A percentile compares a stretch with the other conserved stretches of the same genome.
Evolutionary conservation across 1,140 invertebrate genomes (phyloP).

Genomic region (Anthonomus grandis): DNA sequence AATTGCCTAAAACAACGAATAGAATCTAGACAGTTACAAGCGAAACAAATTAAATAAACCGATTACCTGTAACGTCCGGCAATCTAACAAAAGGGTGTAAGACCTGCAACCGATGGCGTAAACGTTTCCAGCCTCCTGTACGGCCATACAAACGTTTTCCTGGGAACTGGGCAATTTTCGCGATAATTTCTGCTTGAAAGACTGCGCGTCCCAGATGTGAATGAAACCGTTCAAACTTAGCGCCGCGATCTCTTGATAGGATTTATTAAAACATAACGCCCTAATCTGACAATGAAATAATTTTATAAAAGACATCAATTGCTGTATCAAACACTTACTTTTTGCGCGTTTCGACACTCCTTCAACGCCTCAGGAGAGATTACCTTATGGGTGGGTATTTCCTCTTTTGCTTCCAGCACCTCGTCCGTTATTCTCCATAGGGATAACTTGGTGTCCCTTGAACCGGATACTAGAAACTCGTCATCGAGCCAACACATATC

Average conservation of each 20-base stretch:
- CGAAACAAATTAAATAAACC: background rate
- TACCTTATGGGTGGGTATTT: conserved; percentile 56
- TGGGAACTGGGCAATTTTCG: conserved; percentile 82
- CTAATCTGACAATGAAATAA: conserved; percentile 61
- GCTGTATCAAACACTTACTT: conserved; percentile 41
- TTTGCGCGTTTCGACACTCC: conserved; percentile 64
- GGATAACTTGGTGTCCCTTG: conserved; percentile 82
- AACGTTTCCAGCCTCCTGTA: conserved; percentile 69
- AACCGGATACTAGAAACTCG: conserved; percentile 90
- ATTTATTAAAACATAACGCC: conserved; percentile 82
- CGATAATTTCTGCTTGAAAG: conserved; percentile 79
- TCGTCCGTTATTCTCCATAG: conserved; percentile 68
- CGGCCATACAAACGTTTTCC: conserved; percentile 91
- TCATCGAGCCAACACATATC: conserved; percentile 96
- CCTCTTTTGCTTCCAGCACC: conserved; percentile 47
- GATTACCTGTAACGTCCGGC: conserved; percentile 72
- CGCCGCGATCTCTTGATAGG: conserved; percentile 85
- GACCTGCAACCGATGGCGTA: conserved; percentile 93
- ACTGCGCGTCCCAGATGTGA: conserved; percentile 88
- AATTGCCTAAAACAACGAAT: conserved; percentile 12
- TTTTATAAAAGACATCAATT: background rate
- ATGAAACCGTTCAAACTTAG: conserved; percentile 89
- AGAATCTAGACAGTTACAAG: background rate
- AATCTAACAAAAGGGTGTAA: conserved; percentile 85
- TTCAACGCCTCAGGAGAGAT: conserved; percentile 70